Percentiles rank a stretch among this genome's conserved stretches.
phyloP scores from a whole-genome alignment of 2,797 vertebrate species.

The Anguilla obscura region DNA sequence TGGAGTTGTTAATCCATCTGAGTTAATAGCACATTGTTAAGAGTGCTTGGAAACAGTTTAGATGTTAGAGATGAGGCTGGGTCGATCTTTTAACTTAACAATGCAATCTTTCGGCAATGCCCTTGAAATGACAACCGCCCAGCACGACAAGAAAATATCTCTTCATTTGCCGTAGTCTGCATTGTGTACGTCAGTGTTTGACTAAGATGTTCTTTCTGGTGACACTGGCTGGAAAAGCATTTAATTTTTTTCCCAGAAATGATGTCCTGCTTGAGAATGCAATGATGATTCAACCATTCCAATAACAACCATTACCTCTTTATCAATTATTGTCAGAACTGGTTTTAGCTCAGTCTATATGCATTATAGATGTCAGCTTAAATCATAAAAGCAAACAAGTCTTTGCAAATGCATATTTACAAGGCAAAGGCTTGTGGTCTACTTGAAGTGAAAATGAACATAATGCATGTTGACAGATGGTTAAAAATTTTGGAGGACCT shows the following conservation, averaged over 20 bases:
- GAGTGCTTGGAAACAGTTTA: conserved; percentile 11
- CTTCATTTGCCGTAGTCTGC: background rate
- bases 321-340: background rate
- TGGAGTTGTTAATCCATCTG: conserved; percentile 12
- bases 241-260: background rate
- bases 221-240: background rate
- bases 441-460: background rate
- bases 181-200: background rate
- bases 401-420: background rate
- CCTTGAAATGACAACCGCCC: background rate
- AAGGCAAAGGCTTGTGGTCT: background rate
- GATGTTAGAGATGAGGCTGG: background rate
- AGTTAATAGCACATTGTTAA: conserved; percentile 14
- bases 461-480: background rate
- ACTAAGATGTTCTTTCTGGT: background rate
- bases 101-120: background rate
- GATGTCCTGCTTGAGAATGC: background rate
- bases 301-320: background rate
- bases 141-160: background rate
- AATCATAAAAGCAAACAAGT: background rate
- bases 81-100: background rate
- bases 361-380: background rate
- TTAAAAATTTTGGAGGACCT: background rate
- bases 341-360: background rate
- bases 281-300: background rate